These are phyloP conservation scores for Campoplex capitator DNA, from an alignment of 2,888 invertebrate species.

Conservation along the genomic window DNA sequence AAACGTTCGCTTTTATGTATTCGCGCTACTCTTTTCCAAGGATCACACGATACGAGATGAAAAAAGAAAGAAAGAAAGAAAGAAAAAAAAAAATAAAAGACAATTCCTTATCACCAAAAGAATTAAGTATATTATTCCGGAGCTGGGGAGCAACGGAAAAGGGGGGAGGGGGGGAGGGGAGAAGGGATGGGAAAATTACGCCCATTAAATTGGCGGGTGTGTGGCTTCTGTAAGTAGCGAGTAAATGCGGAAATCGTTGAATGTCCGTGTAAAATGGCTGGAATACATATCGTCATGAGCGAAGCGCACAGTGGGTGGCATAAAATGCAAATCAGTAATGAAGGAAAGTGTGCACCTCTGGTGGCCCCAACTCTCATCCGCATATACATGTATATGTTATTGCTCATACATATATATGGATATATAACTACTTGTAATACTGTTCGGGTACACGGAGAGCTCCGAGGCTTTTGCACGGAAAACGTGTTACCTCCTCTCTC, in stretches of 20 bases:
- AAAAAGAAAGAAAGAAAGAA: no score
- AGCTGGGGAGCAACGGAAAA: background rate
- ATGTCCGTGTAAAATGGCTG: slow-evolving; percentile 59
- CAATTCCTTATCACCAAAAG: slow-evolving; percentile 8
- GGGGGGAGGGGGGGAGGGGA: background rate
- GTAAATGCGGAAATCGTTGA: slow-evolving; percentile 61
- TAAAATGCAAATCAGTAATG: slow-evolving; percentile 69
- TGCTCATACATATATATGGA: background rate
- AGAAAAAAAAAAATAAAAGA: background rate
- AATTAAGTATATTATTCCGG: slow-evolving; percentile 26
- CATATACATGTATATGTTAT: slow-evolving; percentile 23
- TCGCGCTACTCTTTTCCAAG: background rate
- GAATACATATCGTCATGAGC: slow-evolving; percentile 60
- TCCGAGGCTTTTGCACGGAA: slow-evolving; percentile 53
- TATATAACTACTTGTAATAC: slow-evolving; percentile 39
- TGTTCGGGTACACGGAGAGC: slow-evolving; percentile 39
- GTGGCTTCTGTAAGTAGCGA: slow-evolving; percentile 47
- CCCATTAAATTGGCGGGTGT: slow-evolving; percentile 13
- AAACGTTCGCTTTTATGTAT: slow-evolving; percentile 11
- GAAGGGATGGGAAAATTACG: slow-evolving; percentile 54
- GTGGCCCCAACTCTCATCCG: slow-evolving; percentile 31
- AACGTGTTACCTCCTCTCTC: slow-evolving; percentile 62
- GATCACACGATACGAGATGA: slow-evolving; percentile 16
- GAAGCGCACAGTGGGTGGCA: slow-evolving; percentile 45
- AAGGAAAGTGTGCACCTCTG: slow-evolving; percentile 64